Conservation (phyloP, 2,888 invertebrate genomes). For the Luffia ferchaultella region DNA sequence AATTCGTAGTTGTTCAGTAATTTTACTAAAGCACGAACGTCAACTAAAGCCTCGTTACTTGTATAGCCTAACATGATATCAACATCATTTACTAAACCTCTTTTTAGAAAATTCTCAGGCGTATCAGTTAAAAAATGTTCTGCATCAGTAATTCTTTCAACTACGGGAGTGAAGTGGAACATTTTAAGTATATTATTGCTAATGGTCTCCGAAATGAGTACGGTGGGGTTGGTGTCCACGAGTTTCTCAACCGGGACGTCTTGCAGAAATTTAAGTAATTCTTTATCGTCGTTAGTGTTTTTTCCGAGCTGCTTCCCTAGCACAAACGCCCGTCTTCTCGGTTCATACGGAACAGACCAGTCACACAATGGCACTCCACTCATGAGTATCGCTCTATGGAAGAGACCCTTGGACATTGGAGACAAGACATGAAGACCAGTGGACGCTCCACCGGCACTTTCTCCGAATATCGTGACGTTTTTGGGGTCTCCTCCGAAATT, state of each 20-base stretch:
- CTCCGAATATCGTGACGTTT: slow-evolving; percentile 31
- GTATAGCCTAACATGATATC: no score
- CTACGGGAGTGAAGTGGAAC: slow-evolving; percentile 20
- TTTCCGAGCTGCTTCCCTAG: slow-evolving; percentile 22
- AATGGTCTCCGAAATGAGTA: slow-evolving; percentile 8
- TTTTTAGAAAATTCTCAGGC: slow-evolving; percentile 16
- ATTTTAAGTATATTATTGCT: slow-evolving; percentile 7
- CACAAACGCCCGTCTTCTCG: slow-evolving; percentile 20
- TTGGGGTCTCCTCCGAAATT: slow-evolving; percentile 29
- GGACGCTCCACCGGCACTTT: slow-evolving; percentile 32
- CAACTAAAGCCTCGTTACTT: no score
- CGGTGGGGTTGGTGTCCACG: slow-evolving; percentile 12
- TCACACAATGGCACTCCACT: slow-evolving; percentile 28
- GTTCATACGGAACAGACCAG: slow-evolving; percentile 20
- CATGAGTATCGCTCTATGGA: slow-evolving; percentile 30
- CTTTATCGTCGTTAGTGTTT: slow-evolving; percentile 19
- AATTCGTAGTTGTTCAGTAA: slow-evolving; percentile 15
- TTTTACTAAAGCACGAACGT: slow-evolving; percentile 1
- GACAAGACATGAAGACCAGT: slow-evolving; percentile 26
- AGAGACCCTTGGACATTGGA: slow-evolving; percentile 33
- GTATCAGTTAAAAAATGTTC: slow-evolving; percentile 20
- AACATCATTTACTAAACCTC: slow-evolving; percentile 42
- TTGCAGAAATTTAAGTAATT: slow-evolving; percentile 24
- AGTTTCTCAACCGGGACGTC: slow-evolving; percentile 20
- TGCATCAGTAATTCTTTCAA: slow-evolving; percentile 22